Base-by-base conservation (phyloP, 1,140 invertebrate genomes). In the Teleopsis dalmanni region DNA sequence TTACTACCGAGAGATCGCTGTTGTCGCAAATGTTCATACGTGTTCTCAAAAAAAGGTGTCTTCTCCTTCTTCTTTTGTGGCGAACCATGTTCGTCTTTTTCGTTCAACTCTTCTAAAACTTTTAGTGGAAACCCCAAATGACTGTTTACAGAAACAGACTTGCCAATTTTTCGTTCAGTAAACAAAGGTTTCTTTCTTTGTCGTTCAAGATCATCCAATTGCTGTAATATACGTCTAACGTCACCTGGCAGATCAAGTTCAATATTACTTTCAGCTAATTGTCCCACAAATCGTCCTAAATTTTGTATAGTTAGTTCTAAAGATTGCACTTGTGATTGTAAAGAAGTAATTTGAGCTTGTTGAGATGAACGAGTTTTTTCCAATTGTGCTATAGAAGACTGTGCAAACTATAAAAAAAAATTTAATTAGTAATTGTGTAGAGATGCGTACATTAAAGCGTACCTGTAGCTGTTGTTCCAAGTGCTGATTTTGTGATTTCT, bases 211-310 rank as follows among this genome's bases (percentile, higher is more conserved):
- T 76, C 55, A 4, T 75, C 73, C 10, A 81, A 51, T 47, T 83
- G 79, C 4, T 78, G 70, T 2, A 83, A 60, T 48, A 84, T 81
- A n/a, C 82, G 69, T 13, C 81, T 65, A 6, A 84, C 77, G 42
- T 84, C 82, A 5, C 76, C 75, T 1, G 82, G 81, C 35, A 84
- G 74, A 48, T 83, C 81, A 11, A 83, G 69, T 23, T 82, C 78
- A 2, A 75, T 66, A 54, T 67, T 65, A 31, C 58, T 73, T 26
- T 83, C 81, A 2, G 76, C 72, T 40, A 84, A 51, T 36, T 75
- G 75, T 29, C 78, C 75, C 23, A 85, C 73, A 48, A 81, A 85
- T 3, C 73, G 72, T 1, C 80, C 82, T 3, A 85, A 63, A 1
- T 78, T 77, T 0, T 70, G 54, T 3, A 85, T 76, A 1, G 81